Evolutionary conservation across 2,113 vertebrate species (phyloP).

Genomic region (Ondatra zibethicus): DNA sequence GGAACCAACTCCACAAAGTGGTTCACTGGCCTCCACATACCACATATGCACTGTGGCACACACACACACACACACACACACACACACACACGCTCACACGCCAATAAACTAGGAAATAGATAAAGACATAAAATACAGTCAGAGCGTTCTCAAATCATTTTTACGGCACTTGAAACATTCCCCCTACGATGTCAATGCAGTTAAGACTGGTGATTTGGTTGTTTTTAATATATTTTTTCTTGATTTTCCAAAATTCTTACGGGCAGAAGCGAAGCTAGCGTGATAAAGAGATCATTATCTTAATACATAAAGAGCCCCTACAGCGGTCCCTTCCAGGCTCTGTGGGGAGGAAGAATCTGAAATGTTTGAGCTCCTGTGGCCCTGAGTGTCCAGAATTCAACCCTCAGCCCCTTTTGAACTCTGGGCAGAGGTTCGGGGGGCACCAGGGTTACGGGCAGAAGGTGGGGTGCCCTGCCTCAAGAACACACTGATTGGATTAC

Average conservation of each 20-base stretch:
- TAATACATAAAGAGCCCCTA: not conserved
- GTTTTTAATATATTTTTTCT: not conserved
- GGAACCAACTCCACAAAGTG: not conserved
- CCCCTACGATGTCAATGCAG: not conserved
- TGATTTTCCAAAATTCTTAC: conserved; percentile 14
- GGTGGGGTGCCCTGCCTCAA: not conserved
- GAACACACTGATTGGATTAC: conserved; percentile 76
- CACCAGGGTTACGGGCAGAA: conserved; percentile 3
- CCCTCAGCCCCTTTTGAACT: not conserved
- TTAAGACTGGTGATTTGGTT: not conserved
- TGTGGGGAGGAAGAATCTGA: not conserved
- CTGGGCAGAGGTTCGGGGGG: not conserved
- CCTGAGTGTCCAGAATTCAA: not conserved
- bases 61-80: too few species aligned
- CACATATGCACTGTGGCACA: not conserved
- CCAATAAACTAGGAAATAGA: not conserved
- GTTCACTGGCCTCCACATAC: not conserved
- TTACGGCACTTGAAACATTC: conserved; percentile 39
- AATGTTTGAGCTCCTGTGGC: accelerated
- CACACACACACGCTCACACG: not conserved
- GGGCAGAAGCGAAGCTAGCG: not conserved
- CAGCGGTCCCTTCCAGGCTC: not conserved
- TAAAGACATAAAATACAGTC: not conserved
- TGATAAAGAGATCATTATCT: not conserved
- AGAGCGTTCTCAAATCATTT: not conserved